Evolutionary conservation across 2,113 vertebrate genomes (phyloP), one percentile per base, ranked within the genome.

Genomic region (Xyrauchen texanus): DNA sequence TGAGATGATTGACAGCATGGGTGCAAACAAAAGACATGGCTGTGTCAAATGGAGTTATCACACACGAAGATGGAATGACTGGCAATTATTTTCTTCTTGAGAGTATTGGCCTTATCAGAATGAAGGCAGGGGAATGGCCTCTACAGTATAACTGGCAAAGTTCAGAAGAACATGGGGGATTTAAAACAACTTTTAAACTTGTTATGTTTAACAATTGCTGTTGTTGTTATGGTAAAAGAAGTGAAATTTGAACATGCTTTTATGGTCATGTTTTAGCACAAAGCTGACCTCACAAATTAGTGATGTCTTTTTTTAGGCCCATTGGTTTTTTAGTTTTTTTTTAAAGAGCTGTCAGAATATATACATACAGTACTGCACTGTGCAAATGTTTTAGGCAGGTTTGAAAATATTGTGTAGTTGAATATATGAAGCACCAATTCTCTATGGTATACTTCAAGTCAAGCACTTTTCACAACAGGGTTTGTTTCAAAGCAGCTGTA

Each of bases 41-140:
- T 10, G 49, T 64, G 49, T 57, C 63, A 68, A 52, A 44, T 34
- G 47, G 46, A 76, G 46, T 70, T 34, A 46, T 21, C 7, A 47
- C 58, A 70, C 47, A 62, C 47, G 69, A 51, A 13, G 47, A 70
- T 21, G 51, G 15, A 10, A 2, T 10, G 49, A 12, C 58, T 61
- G 53, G 15, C 49, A 65, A 61, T 69, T 66, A 51, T 61, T 69
- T 67, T 57, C 15, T n/a, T 11, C 58, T 52, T 74, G 58, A 74
- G 46, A 53, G 3, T 11, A 51, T 34, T 13, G 71, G 16, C 9
- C 58, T 63, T 46, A 74, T 74, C 71, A 62, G 15, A 63, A 74
- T 4, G 15, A 47, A 60, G 11, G 6, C 71, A 63, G 45, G 34
- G 60, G 57, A 51, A 34, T n/a, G 60, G 60, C 45, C 58, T 74